Evolutionary conservation across 2,797 vertebrate species (phyloP), one percentile per base, ranked within the genome.

Genomic region (Platyrinchus mystaceus): DNA sequence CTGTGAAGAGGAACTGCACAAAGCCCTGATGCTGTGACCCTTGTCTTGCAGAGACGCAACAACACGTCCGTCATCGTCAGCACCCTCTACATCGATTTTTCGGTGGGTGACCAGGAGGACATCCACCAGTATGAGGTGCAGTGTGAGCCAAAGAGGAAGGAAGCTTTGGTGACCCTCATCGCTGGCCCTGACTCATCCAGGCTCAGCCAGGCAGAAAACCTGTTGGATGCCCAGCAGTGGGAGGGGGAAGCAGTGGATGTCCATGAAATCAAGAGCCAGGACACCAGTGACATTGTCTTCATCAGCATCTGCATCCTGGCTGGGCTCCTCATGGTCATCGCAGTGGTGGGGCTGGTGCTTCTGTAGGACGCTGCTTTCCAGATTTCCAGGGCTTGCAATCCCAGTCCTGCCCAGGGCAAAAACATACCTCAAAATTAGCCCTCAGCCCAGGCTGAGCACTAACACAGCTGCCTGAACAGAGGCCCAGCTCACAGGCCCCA

Each of bases 221-320:
- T 97, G 10, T 97, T 98, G 55, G 98, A 96, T 6, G 90, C 94
- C 1, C 95, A 97, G 5, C 91, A 95, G 27, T 49, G 19, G 70
- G 96, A 97, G 34, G 56, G 10, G 2, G 97, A 94, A 59, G 46
- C 3, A 1, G 83, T 34, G 3, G 96, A 95, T 8, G 15, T 47
- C 27, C 92, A 0, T 0, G 95, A 97, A 55, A 7, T 46, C 78
- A 96, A 94, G 69, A 81, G 95, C 78, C 98, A 98, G 53, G 99
- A 99, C 95, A 98, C 98, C 92, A 99, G 99, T 2, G 99, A 99
- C 84, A 98, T 99, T 1, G 91, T 99, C 95, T 99, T 99, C 96
- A 98, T 99, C 92, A 99, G 99, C 91, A 99, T 99, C 94, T 99
- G 99, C 90, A 98, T 99, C 94, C 97, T 99, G 94, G 99, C 99